Conservation (phyloP, 2,888 invertebrate genomes). For the Xestia rhomboidea region DNA sequence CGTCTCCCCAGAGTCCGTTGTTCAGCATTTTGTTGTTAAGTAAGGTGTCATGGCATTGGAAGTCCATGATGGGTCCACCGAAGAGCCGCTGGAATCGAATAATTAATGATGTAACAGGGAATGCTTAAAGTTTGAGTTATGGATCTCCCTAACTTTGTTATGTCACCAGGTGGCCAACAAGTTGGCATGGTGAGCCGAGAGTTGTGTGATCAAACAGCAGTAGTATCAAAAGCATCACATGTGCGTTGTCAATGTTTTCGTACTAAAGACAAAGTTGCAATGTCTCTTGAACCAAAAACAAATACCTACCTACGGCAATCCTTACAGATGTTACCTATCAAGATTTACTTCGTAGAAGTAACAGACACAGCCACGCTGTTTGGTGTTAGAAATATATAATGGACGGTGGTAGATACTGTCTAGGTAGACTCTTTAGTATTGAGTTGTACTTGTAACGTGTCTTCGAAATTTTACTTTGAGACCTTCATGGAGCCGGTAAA, state of each 20-base stretch:
- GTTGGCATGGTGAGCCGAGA: not conserved
- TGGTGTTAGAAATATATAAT: not conserved
- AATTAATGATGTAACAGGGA: not conserved
- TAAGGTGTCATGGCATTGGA: conserved; percentile 79
- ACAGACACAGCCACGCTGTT: not conserved
- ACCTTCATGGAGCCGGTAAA: not conserved
- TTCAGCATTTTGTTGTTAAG: conserved; percentile 70
- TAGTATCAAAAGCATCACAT: not conserved
- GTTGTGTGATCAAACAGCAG: not conserved
- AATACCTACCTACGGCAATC: not conserved
- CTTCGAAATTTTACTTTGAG: not conserved
- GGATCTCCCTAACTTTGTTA: not conserved
- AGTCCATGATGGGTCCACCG: conserved; percentile 87
- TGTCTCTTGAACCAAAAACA: not conserved
- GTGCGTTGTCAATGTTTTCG: not conserved
- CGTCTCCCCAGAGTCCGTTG: conserved; percentile 87
- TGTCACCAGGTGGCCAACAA: not conserved
- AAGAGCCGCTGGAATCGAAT: conserved; percentile 79
- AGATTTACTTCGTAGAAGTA: not conserved
- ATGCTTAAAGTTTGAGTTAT: not conserved
- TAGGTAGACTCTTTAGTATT: not conserved
- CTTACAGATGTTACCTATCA: not conserved
- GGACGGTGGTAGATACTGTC: not conserved
- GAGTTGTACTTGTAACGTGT: too few species aligned
- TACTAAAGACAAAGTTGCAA: not conserved